Evolutionary conservation across 2,797 vertebrate genomes (phyloP), one percentile per base, ranked within the genome.

Genomic region (Esox lucius): DNA sequence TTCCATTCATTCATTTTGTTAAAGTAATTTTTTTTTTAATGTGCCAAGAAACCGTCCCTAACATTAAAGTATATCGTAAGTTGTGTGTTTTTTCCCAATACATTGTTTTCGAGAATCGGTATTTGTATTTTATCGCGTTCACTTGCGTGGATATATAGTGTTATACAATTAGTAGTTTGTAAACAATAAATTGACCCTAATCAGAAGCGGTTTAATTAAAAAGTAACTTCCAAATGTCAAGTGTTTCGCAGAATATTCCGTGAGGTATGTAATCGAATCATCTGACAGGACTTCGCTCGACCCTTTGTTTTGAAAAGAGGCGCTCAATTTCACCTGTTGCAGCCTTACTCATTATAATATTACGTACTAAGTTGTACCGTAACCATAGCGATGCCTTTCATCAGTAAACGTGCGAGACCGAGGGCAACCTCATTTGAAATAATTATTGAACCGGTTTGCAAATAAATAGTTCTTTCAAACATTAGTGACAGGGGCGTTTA

Each of bases 321-420:
- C 86, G 84, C 86, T 80, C 67, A 71, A 76, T 78, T 77, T 82
- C 84, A 90, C 89, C 89, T 91, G 91, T 90, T 88, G 88, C 82
- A 72, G 79, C 48, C 28, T 42, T 75, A 26, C 78, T 88, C 85
- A 83, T 89, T 87, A 86, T 31, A 68, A 67, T 69, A 70, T 78
- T 72, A 78, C 71, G 76, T 73, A 35, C 59, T 28, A 69, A 51
- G 73, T 74, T 75, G 24, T 59, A 17, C 71, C 73, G 86, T 91
- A 80, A 77, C 89, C 86, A 89, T 86, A 80, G 86, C 72, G 84
- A 89, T 85, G 76, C 28, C 62, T 24, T 11, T 42, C 75, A 81
- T 78, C 75, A 83, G 77, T 59, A 70, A 78, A 74, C 85, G 74
- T 62, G 22, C 67, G n/a, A 59, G 31, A 80, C 24, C 69, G 61